Evolutionary conservation across 2,113 vertebrate species (phyloP).

Genomic region (Phoenicopterus ruber): DNA sequence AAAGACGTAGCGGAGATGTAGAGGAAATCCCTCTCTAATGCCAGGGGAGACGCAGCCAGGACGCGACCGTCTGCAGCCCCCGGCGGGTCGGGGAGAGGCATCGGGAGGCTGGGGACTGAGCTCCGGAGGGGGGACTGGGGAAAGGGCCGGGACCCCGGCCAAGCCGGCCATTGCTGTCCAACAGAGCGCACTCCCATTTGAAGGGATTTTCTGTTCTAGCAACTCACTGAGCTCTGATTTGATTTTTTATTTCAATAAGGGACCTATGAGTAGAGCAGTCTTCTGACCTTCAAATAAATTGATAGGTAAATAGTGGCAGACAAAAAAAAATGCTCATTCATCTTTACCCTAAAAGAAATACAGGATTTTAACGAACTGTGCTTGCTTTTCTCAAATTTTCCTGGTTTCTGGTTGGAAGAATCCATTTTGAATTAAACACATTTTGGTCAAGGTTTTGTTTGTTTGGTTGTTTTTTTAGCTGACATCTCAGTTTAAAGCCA

Average conservation of each 20-base stretch:
- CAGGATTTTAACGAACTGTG: neutral
- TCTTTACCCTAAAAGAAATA: neutral
- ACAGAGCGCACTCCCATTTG: neutral
- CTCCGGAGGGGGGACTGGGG: neutral
- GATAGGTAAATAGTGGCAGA: neutral
- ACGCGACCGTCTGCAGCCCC: neutral
- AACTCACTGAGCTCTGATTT: neutral
- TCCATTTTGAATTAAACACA: neutral
- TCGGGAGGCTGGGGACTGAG: neutral
- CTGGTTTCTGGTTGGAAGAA: neutral
- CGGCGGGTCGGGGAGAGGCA: neutral
- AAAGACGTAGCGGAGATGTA: neutral
- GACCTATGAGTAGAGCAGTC: neutral
- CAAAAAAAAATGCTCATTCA: neutral
- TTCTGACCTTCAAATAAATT: neutral
- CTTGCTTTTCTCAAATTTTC: neutral
- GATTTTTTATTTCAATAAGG: neutral
- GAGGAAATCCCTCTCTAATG: neutral
- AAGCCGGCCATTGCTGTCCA: neutral
- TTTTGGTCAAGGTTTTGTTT: neutral
- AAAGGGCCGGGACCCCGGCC: neutral
- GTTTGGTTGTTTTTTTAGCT: neutral
- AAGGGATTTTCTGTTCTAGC: constrained; percentile 9
- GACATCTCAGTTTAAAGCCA: neutral
- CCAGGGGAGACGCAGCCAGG: neutral